phyloP scores from a whole-genome alignment of 2,797 vertebrate genomes.

The Micrastur ruficollis region DNA sequence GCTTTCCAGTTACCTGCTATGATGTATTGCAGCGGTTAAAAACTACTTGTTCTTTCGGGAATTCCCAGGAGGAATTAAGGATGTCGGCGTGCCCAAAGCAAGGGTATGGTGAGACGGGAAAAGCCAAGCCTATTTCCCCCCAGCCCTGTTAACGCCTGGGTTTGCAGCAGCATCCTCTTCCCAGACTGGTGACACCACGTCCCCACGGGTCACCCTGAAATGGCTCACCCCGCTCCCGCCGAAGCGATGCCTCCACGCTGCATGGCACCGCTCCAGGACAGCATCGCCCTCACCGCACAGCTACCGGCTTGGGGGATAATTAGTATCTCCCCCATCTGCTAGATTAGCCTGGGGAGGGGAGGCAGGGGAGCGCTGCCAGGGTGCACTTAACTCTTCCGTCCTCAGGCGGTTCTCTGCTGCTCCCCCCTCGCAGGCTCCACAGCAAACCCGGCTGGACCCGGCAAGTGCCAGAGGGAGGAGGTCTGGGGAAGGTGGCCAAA shows the following conservation, averaged over 20 bases:
- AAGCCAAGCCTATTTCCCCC: not conserved
- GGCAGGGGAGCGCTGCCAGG: constrained; percentile 12
- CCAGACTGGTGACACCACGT: accelerated
- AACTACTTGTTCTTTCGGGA: not conserved
- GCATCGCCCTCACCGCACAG: not conserved
- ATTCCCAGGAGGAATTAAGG: not conserved
- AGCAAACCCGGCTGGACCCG: not conserved
- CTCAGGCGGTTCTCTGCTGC: not conserved
- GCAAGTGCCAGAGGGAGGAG: accelerated
- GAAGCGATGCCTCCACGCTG: not conserved
- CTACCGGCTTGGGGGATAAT: constrained; percentile 31
- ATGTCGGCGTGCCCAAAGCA: not conserved
- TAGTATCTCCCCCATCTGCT: constrained; percentile 62
- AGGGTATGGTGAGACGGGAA: accelerated
- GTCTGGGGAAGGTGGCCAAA: not conserved
- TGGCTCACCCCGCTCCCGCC: accelerated
- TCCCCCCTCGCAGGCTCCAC: not conserved
- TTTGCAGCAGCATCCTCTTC: not conserved
- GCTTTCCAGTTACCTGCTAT: not conserved
- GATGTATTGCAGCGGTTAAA: not conserved
- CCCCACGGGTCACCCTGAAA: accelerated
- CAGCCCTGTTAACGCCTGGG: accelerated
- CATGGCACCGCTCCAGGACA: not conserved
- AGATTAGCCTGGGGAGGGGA: constrained; percentile 3
- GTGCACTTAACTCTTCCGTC: constrained; percentile 46